phyloP scores from a whole-genome alignment of 2,888 invertebrate genomes.

The Tenthredo mesomela region DNA sequence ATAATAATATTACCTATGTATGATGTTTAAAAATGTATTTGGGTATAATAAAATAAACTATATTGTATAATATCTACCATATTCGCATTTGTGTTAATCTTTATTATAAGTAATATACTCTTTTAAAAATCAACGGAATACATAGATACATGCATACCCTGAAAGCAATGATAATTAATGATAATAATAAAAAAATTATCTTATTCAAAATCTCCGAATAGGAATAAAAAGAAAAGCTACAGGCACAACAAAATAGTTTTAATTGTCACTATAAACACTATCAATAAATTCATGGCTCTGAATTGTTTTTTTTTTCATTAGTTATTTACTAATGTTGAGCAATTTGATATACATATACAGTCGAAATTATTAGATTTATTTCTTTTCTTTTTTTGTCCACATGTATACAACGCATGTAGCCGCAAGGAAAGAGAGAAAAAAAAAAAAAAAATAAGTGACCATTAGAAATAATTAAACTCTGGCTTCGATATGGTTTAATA shows the following conservation, averaged over 20 bases:
- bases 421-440: background rate
- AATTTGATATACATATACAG: background rate
- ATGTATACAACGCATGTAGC: no score
- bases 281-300: background rate
- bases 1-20: no score
- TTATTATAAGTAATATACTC: constrained; percentile 70
- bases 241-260: constrained; percentile 7
- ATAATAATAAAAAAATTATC: constrained; percentile 21
- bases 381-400: no score
- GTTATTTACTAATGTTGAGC: constrained; percentile 5
- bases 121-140: constrained; percentile 61
- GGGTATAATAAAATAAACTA: constrained; percentile 6
- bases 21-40: background rate
- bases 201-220: background rate
- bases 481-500: constrained; percentile 31
- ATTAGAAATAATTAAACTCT: constrained; percentile 14
- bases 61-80: background rate
- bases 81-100: constrained; percentile 58
- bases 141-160: background rate
- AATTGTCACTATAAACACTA: background rate
- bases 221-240: background rate
- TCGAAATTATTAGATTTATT: background rate
- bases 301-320: background rate
- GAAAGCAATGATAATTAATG: background rate
- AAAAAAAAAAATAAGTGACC: background rate